Evolutionary conservation across 2,797 vertebrate species (phyloP).

Genomic region (Tragelaphus eurycerus): DNA sequence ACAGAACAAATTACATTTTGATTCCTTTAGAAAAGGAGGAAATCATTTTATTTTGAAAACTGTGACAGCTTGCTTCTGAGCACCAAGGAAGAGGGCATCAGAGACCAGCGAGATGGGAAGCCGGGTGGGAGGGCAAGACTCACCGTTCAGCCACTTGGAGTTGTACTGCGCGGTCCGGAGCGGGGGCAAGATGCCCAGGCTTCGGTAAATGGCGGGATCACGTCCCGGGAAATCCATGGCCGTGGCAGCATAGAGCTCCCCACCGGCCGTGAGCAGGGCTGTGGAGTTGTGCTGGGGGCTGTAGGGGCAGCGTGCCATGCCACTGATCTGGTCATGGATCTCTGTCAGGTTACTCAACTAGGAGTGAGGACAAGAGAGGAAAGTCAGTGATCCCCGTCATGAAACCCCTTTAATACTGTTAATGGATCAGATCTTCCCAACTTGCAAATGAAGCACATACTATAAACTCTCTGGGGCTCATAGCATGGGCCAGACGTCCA

Average conservation of each 20-base stretch:
- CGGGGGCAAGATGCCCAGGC: conserved; percentile 93
- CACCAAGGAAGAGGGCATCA: background rate
- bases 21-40: background rate
- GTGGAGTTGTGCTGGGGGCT: conserved; percentile 98
- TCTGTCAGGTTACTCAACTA: conserved; percentile 95
- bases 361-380: background rate
- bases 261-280: conserved; percentile 94
- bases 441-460: fast-evolving
- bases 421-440: fast-evolving
- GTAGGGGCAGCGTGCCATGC: conserved; percentile 98
- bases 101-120: fast-evolving
- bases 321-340: conserved; percentile 97
- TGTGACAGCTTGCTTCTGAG: background rate
- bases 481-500: background rate
- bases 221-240: conserved; percentile 98
- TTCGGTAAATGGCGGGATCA: conserved; percentile 98
- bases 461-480: fast-evolving
- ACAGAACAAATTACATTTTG: background rate
- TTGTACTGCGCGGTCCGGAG: conserved; percentile 98
- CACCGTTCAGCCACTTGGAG: conserved; percentile 99
- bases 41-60: background rate
- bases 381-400: background rate
- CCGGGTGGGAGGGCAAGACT: fast-evolving
- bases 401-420: fast-evolving
- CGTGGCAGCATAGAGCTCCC: conserved; percentile 96